phyloP scores from a whole-genome alignment of 2,888 invertebrate species.

The Protodeltote pygarga region DNA sequence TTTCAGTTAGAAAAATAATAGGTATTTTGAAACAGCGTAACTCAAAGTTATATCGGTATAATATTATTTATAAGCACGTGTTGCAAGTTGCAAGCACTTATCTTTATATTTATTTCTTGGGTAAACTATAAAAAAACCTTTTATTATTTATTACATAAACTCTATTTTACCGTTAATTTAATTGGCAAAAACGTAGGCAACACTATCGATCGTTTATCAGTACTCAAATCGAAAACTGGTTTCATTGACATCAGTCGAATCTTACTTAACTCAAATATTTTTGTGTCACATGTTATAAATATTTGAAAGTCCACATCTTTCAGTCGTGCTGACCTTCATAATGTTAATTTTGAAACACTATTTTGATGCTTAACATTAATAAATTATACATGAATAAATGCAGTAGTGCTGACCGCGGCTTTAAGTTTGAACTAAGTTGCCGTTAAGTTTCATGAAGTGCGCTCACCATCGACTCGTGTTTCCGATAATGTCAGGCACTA shows the following conservation, averaged over 20 bases:
- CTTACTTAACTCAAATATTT: conserved; percentile 59
- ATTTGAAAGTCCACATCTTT: conserved; percentile 73
- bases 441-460: conserved; percentile 19
- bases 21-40: no score
- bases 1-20: no score
- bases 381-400: conserved; percentile 28
- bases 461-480: conserved; percentile 4
- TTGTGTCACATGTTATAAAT: conserved; percentile 58
- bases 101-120: no score
- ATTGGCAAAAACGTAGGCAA: conserved; percentile 33
- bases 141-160: not conserved
- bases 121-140: not conserved
- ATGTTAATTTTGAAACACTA: conserved; percentile 63
- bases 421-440: conserved; percentile 13
- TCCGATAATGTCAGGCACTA: conserved; percentile 12
- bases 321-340: conserved; percentile 63
- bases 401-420: conserved; percentile 5
- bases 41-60: no score
- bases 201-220: conserved; percentile 43
- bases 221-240: conserved; percentile 56
- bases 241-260: conserved; percentile 51
- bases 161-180: no score
- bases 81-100: no score
- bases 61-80: no score
- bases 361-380: conserved; percentile 46